These are phyloP conservation scores for Pyrgilauda ruficollis DNA, from an alignment of 2,113 vertebrate species.

Conservation along the genomic window DNA sequence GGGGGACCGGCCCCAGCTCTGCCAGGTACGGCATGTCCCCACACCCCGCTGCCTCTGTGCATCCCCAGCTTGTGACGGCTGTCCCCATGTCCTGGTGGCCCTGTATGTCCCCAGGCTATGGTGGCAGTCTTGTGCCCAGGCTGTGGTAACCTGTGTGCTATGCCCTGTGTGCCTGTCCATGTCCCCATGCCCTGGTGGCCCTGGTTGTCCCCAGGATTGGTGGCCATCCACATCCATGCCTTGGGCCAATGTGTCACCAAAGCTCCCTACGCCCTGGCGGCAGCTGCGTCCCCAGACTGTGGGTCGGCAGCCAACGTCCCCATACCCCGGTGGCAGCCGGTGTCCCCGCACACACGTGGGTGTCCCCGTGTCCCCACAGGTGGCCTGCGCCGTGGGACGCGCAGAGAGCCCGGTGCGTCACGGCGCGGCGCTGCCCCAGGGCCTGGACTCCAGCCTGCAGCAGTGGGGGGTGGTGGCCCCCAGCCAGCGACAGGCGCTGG, in stretches of 20 bases:
- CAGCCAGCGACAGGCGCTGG: neutral
- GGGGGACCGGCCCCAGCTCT: conserved; percentile 50
- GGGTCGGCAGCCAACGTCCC: neutral
- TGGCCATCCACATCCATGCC: neutral
- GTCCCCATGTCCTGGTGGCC: too few relatives aligned
- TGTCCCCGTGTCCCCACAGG: neutral
- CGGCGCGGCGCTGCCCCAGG: neutral
- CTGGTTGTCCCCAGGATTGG: neutral
- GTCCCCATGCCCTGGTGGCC: neutral
- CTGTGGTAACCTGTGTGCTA: neutral
- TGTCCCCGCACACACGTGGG: fast-evolving
- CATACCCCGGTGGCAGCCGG: fast-evolving
- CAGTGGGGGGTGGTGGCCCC: conserved; percentile 8
- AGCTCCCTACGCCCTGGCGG: fast-evolving
- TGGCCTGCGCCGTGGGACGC: neutral
- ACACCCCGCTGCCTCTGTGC: neutral
- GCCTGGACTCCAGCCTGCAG: conserved; percentile 38
- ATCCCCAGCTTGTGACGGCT: fast-evolving
- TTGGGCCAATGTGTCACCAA: too few relatives aligned
- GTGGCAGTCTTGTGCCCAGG: neutral
- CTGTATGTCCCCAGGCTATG: too few relatives aligned
- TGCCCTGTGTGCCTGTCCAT: neutral
- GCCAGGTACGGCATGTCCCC: neutral
- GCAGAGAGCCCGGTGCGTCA: conserved; percentile 12
- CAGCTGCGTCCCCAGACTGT: neutral